Percentiles rank a stretch among this genome's conserved stretches.
These are phyloP conservation scores for Cottus gobio DNA, from an alignment of 2,113 vertebrate species.

Conservation along the genomic window DNA sequence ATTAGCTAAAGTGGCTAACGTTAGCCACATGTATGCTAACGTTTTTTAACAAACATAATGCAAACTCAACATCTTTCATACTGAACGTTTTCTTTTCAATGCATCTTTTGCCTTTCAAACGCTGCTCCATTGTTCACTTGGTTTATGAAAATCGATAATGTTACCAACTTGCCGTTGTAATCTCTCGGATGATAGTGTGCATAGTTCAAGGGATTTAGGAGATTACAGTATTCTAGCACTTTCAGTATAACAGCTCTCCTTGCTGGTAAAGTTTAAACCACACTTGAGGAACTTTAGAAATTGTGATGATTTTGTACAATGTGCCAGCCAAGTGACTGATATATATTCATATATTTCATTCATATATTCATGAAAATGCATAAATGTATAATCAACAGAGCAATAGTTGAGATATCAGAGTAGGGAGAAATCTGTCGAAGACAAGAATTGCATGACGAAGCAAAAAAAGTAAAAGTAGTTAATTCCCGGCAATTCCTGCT, in stretches of 20 bases:
- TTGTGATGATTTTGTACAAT: neutral
- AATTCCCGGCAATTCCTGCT: slow-evolving; percentile 41
- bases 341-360: slow-evolving; percentile 33
- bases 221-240: neutral
- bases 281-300: slow-evolving; percentile 3
- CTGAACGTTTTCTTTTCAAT: neutral
- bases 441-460: slow-evolving; percentile 76
- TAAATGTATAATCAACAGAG: slow-evolving; percentile 19
- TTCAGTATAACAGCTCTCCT: neutral
- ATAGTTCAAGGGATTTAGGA: neutral
- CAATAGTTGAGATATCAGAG: slow-evolving; percentile 20
- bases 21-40: neutral
- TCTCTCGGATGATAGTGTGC: too few relatives aligned
- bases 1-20: neutral
- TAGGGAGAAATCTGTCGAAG: slow-evolving; percentile 29
- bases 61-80: neutral
- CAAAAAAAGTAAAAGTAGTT: slow-evolving; percentile 63
- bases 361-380: slow-evolving; percentile 45
- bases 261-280: slow-evolving; percentile 6
- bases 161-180: too few relatives aligned
- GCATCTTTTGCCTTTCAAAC: neutral
- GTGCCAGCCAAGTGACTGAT: slow-evolving; percentile 6
- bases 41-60: neutral
- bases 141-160: neutral
- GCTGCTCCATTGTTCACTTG: neutral